Base-by-base conservation (phyloP, 2,888 invertebrate species). In the Molorchus minor region DNA sequence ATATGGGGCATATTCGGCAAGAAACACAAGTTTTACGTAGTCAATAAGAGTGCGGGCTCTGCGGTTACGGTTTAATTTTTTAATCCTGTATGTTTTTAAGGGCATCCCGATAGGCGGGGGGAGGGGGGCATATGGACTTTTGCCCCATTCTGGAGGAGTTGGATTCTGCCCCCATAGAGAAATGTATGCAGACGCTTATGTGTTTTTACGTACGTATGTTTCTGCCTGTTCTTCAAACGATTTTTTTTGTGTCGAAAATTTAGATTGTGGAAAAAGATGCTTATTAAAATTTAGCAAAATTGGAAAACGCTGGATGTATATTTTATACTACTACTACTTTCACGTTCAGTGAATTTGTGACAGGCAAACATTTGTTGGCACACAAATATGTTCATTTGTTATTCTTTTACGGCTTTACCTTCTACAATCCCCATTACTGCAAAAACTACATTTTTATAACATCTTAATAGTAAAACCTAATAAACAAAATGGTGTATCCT, bases 1-100 rank as follows among this genome's bases (percentile, higher is more conserved):
- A 87, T 97, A 65, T 95, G 96, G 93, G 97, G 97, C 30, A 84
- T 96, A 33, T 86, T 96, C 70, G 95, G 96, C 12, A 93, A 95
- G 76, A 98, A 98, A 82, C 93, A 96, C 83, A 94, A 94, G 81
- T 98, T 98, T 84, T 98, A 97, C 81, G 91, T 98, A 74, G 97
- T 98, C 51, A 94, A 96, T 81, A 98, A 98, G 81, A 94, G 95
- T 80, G 83, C 91, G 52, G 87, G 88, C 77, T 86, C 87, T 61
- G 84, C 89, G 61, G 85, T 90, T 65, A 87, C 86, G 58, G 88
- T 88, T 71, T 88, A 83, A 73, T 49, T 40, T 2, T 33, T n/a
- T 45, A 33, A 17, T n/a, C 36, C 29, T 36, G 19, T 38, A 38
- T 44, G 36, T 52, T 49, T 49, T 35, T 25, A n/a, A n/a, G n/a